Evolutionary conservation across 30 jellyfish, hydroid and myxozoan genomes (phyloP).

Genomic region (Cassiopea andromeda): DNA sequence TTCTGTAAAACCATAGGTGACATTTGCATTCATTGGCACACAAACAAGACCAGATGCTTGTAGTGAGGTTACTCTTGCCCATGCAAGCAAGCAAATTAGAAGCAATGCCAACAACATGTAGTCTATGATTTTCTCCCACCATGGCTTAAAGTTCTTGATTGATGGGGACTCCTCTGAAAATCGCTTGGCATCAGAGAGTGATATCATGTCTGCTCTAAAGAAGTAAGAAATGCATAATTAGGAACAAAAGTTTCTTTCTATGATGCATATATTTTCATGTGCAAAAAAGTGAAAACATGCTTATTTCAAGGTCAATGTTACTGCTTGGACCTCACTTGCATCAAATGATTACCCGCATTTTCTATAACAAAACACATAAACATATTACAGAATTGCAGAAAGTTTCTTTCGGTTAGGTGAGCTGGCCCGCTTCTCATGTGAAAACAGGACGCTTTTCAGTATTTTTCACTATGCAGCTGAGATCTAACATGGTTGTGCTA

Average conservation of each 20-base stretch:
- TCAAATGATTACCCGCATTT: too few species aligned
- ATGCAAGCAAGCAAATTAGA: conserved; percentile 64
- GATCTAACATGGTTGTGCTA: too few species aligned
- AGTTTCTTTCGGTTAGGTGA: too few species aligned
- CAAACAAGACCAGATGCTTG: conserved; percentile 84
- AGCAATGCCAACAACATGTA: conserved; percentile 57
- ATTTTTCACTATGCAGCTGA: too few species aligned
- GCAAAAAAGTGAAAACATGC: too few species aligned
- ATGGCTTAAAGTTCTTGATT: conserved; percentile 70
- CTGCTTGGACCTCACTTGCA: too few species aligned
- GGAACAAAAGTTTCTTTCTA: background rate
- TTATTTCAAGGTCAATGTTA: too few species aligned
- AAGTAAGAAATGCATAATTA: background rate
- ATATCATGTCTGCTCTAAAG: conserved; percentile 29
- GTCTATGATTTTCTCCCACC: conserved; percentile 83
- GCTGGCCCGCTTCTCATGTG: too few species aligned
- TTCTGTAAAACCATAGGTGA: conserved; percentile 61
- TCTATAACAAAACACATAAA: too few species aligned
- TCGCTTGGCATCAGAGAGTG: conserved; percentile 61
- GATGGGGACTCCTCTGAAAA: conserved; percentile 75
- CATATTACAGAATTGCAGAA: too few species aligned
- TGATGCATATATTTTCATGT: too few species aligned
- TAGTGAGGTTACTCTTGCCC: conserved; percentile 75
- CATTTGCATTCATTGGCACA: conserved; percentile 36
- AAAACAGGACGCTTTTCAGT: too few species aligned